These are phyloP conservation scores for Volucella zonaria DNA, from an alignment of 2,888 invertebrate species.

Conservation along the genomic window DNA sequence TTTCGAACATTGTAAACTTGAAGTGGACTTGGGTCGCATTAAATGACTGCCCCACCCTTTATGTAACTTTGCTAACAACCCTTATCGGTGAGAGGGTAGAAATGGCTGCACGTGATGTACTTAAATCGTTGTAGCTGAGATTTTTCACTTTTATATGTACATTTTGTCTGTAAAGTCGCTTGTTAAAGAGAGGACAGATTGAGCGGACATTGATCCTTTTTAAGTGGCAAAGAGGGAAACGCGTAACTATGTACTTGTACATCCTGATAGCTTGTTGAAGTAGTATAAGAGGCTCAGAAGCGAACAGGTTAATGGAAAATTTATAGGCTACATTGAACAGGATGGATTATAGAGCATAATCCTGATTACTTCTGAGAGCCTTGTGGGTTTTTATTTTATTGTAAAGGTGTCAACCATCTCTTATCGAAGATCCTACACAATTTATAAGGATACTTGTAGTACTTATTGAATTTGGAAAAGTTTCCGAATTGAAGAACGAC, in stretches of 20 bases:
- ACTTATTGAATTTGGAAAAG: conserved; percentile 28
- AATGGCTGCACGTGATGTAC: conserved; percentile 32
- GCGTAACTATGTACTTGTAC: neutral
- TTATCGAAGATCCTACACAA: neutral
- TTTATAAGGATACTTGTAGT: neutral
- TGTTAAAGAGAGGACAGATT: neutral
- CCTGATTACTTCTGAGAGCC: conserved; percentile 8
- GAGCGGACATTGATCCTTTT: conserved; percentile 7
- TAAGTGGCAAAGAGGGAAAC: neutral
- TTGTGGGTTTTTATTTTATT: conserved; percentile 17
- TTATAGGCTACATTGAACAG: conserved; percentile 17
- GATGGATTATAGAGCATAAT: conserved; percentile 11
- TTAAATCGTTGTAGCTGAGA: conserved; percentile 11
- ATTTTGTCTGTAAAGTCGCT: neutral
- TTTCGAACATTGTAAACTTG: conserved; percentile 31
- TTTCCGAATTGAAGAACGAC: neutral
- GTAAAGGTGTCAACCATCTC: conserved; percentile 24
- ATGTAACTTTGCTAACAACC: neutral
- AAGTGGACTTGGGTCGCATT: conserved; percentile 49
- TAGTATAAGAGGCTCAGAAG: conserved; percentile 24
- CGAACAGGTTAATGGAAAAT: conserved; percentile 12
- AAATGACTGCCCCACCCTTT: conserved; percentile 13
- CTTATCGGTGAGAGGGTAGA: neutral
- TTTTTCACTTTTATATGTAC: neutral
- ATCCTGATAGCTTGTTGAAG: conserved; percentile 24